Evolutionary conservation across 2,888 invertebrate genomes (phyloP), one percentile per base, ranked within the genome.

Genomic region (Steromphala cineraria): DNA sequence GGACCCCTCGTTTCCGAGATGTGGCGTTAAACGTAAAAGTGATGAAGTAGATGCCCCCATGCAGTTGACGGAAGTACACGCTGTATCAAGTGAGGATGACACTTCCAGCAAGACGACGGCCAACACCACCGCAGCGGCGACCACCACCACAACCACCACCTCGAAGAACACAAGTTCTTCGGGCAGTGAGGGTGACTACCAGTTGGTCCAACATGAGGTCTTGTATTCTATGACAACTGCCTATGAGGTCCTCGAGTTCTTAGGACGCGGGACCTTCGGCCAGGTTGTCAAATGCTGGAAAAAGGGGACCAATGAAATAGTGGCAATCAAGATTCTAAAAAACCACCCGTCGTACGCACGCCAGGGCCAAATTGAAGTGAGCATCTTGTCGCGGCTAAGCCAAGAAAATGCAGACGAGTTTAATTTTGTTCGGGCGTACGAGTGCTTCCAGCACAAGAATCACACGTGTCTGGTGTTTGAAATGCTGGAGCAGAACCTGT

Each of bases 211-310:
- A 94, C 99, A 99, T 94, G 99, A 99, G 95, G 95, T 98, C 89
- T 96, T 99, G 92, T 98, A 97, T 95, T 99, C 99, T 90, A 96
- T 98, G 95, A 97, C 97, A 92, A 93, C 93, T 86, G 97, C 98
- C 95, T 99, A 96, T 94, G 96, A 98, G 95, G 99, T 99, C 92
- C 95, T 99, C 94, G 99, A 99, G 95, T 99, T 99, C 95, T 96
- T 99, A 93, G 99, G 99, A 89, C 96, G 99, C 90, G 99, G 99
- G 92, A 99, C 99, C 89, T 99, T 99, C 95, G 99, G 99, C 87
- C 96, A 96, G 94, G 99, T 99, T 93, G 99, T 99, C 93, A 99
- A 99, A 95, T 99, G 99, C 94, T 99, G 99, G 99, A 99, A 99
- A 95, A 99, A 99, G 94, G 99, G 99, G 94, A 99, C 99, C 91